Evolutionary conservation across 2,797 vertebrate species (phyloP).

Genomic region (Microctenopoma stevenorrisi): DNA sequence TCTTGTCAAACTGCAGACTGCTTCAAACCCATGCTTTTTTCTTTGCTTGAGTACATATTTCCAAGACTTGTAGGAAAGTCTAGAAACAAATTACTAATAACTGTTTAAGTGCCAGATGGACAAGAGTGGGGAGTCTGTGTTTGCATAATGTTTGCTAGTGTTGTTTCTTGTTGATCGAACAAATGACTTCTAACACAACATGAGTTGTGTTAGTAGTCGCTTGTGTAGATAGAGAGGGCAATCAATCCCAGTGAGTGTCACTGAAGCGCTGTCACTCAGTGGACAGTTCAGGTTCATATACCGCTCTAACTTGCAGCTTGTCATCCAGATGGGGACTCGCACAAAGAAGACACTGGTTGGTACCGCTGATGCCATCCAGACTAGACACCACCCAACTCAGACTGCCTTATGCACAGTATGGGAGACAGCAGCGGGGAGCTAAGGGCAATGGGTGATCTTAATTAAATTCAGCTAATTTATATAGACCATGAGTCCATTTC

Average conservation of each 20-base stretch:
- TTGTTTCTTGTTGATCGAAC: too few species aligned
- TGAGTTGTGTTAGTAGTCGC: too few species aligned
- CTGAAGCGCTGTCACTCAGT: not conserved
- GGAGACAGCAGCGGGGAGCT: not conserved
- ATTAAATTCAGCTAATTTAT: too few species aligned
- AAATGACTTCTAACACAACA: not conserved
- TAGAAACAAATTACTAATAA: too few species aligned
- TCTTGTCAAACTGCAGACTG: not conserved
- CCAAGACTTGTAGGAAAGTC: not conserved
- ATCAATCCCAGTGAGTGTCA: not conserved
- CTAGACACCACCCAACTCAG: not conserved
- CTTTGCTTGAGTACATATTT: not conserved
- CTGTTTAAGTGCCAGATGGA: too few species aligned
- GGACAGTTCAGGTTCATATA: not conserved
- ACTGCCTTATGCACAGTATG: too few species aligned
- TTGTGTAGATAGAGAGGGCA: too few species aligned
- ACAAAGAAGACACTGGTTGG: not conserved
- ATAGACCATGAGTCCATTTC: too few species aligned
- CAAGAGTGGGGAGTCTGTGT: too few species aligned
- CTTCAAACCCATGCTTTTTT: not conserved
- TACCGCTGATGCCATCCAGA: not conserved
- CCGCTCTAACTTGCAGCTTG: not conserved
- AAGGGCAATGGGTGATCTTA: too few species aligned
- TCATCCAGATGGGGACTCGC: not conserved
- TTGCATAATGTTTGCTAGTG: too few species aligned